These are phyloP conservation scores for Willowsia nigromaculata DNA, from an alignment of 2,888 invertebrate species.

Conservation along the genomic window DNA sequence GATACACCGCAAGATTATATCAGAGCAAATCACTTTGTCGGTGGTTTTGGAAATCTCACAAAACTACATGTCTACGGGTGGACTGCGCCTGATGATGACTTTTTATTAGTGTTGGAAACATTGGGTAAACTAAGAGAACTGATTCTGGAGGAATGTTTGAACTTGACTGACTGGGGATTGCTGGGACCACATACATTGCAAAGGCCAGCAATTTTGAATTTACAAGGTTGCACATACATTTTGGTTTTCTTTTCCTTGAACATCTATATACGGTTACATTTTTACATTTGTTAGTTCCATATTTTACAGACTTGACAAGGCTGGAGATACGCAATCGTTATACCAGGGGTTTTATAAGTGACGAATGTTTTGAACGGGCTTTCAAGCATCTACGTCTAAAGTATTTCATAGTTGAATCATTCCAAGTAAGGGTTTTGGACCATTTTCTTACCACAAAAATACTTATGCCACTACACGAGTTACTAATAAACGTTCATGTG, in stretches of 20 bases:
- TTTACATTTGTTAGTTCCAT: not conserved
- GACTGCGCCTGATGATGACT: slow-evolving; percentile 44
- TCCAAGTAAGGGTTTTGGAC: slow-evolving; percentile 58
- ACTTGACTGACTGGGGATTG: slow-evolving; percentile 44
- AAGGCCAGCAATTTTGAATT: slow-evolving; percentile 17
- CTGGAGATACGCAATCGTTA: slow-evolving; percentile 39
- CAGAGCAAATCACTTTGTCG: slow-evolving; percentile 21
- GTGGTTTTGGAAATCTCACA: slow-evolving; percentile 38
- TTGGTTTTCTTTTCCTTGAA: too few relatives aligned
- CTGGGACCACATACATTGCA: not conserved
- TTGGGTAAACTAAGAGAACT: not conserved
- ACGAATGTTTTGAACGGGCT: slow-evolving; percentile 28
- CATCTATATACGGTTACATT: too few relatives aligned
- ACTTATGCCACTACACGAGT: too few relatives aligned
- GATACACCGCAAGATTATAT: slow-evolving; percentile 55
- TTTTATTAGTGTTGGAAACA: not conserved
- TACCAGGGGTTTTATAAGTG: slow-evolving; percentile 33
- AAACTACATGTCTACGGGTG: slow-evolving; percentile 36
- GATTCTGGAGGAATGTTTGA: slow-evolving; percentile 53
- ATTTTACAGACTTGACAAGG: slow-evolving; percentile 25
- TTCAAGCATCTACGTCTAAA: slow-evolving; percentile 37
- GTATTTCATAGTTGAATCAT: slow-evolving; percentile 48
- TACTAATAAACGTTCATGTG: too few relatives aligned
- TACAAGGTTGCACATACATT: too few relatives aligned
- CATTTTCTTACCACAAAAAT: too few relatives aligned